Base-by-base conservation (phyloP, 2,113 vertebrate genomes). In the Lynx canadensis region DNA sequence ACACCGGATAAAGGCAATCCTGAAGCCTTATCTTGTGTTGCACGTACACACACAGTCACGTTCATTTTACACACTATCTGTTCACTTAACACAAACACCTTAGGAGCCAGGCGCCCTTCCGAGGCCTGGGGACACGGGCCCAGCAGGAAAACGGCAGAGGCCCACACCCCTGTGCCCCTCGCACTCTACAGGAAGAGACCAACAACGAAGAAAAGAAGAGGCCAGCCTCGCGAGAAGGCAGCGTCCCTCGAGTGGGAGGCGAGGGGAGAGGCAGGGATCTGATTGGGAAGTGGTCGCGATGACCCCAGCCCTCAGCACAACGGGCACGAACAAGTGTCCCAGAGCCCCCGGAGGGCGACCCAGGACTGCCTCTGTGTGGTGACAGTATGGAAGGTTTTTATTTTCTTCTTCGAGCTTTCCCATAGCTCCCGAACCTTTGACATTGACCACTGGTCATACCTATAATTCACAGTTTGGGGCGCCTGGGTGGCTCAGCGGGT, bases 281-380 rank as follows among this genome's bases (percentile, higher is more conserved):
- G 0, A n/a, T 3, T 23, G 36, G 79, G n/a, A 57, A 25, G 80
- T 23, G 7, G 36, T 6, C 7, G 27, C 69, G 29, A 0, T 13
- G 48, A 95, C 31, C 8, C 3, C 33, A 73, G 11, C 19, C 84
- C 85, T 48, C 12, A 23, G 0, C 0, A 5, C 50, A 19, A 21
- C 1, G 0, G 0, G 16, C 50, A 21, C 2, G 5, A 19, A 65
- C 52, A 5, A 0, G 50, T 11, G 9, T 93, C 48, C 63, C 74
- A 36, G 55, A 14, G 81, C 0, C 1, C 18, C 31, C 1, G 0
- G 23, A 68, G 48, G 0, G 12, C 2, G 57, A n/a, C 45, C 3
- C 1, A 18, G 57, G 55, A 7, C 16, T 2, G 48, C 60, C 50
- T 31, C 71, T 27, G 14, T 0, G 0, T n/a, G 82, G 45, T 33